Evolutionary conservation across 2,113 vertebrate genomes (phyloP), one percentile per base, ranked within the genome.

Genomic region (Indri indri): DNA sequence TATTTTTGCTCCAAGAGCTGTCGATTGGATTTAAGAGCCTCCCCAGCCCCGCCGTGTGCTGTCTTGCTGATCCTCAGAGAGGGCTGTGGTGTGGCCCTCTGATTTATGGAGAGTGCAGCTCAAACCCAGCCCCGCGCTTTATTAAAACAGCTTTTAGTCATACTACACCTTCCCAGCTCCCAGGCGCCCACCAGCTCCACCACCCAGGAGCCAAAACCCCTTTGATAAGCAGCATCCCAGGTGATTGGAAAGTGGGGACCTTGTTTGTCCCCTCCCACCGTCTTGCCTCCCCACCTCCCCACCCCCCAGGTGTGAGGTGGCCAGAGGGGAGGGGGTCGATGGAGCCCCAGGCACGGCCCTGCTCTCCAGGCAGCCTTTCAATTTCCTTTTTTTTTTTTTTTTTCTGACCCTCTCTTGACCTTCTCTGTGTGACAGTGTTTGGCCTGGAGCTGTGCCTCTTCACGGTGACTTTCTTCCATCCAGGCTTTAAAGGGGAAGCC

Each of bases 1-100:
- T 93, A 57, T 95, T 96, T 98, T 82, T 83, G 91, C 37, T 2
- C 89, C 63, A 96, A 97, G 95, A 90, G 71, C 90, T 76, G 57
- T 89, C 25, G 91, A 91, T 94, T 90, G 82, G 77, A 95, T 97
- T 97, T 97, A 97, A 96, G 97, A 83, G 90, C 84, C 32, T 3
- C 54, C 61, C 25, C 88, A 73, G 70, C 71, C 80, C 84, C 96
- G 79, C 93, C 57, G 85, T 34, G 84, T 0, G 1, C 80, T 42
- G 95, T 89, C 88, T 93, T 54, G 89, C 95, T 88, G 87, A 92
- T 95, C 91, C 91, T 92, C 94, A 68, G 63, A 96, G 91, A 82
- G 83, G 40, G 70, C 42, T 14, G 37, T 32, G 80, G 94, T 92
- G 90, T 63, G 4, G 88, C 73, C 93, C 97, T 93, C 85, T 92